Conservation (phyloP, 2,888 invertebrate genomes). For the Stratiomys singularior region DNA sequence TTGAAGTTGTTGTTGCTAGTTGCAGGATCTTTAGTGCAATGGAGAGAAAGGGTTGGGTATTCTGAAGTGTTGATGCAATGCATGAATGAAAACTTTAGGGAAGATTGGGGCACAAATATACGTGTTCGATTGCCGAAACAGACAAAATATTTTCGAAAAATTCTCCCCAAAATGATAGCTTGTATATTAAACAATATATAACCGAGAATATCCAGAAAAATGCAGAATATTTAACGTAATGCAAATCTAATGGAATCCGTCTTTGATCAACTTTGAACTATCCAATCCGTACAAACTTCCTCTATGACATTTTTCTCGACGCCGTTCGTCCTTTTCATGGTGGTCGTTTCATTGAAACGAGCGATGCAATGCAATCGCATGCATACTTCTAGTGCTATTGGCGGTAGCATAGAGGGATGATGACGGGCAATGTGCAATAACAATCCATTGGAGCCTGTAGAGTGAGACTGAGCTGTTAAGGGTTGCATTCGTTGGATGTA, state of each 20-base stretch:
- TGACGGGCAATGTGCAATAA: conserved; percentile 42
- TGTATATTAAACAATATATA: no score
- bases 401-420: conserved; percentile 36
- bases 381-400: not conserved
- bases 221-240: no score
- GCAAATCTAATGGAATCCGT: no score
- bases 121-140: no score
- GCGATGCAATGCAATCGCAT: conserved; percentile 26
- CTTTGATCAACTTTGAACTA: not conserved
- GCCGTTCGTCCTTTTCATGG: conserved; percentile 17
- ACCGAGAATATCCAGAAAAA: no score
- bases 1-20: conserved; percentile 1
- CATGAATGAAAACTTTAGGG: not conserved
- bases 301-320: not conserved
- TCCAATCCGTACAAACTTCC: not conserved
- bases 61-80: conserved; percentile 9
- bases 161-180: no score
- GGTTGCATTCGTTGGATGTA: conserved; percentile 20
- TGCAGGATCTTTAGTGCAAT: not conserved
- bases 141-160: no score
- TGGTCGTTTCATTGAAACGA: conserved; percentile 33
- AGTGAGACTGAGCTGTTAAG: conserved; percentile 7
- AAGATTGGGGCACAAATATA: no score
- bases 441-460: not conserved
- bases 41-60: conserved; percentile 3